Percentiles rank a stretch among this genome's conserved stretches.
These are phyloP conservation scores for Dromaius novaehollandiae DNA, from an alignment of 2,113 vertebrate genomes.

Conservation along the genomic window DNA sequence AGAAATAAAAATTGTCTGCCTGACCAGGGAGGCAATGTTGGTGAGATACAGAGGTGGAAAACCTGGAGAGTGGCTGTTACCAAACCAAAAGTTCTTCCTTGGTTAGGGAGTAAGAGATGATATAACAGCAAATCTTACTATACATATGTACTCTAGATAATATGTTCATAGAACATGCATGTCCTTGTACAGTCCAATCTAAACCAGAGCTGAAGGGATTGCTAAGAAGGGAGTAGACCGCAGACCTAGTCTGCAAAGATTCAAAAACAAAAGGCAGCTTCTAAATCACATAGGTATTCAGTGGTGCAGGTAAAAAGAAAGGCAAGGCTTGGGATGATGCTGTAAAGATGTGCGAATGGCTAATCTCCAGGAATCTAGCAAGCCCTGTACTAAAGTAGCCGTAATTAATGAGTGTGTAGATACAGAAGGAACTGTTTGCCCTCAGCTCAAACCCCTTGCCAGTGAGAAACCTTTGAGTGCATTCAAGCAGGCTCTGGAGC, in stretches of 20 bases:
- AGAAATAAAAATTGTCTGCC: neutral
- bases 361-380: neutral
- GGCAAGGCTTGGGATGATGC: neutral
- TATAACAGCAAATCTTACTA: neutral
- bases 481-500: accelerated
- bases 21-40: neutral
- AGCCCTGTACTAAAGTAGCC: neutral
- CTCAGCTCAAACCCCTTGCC: neutral
- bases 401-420: neutral
- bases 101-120: neutral
- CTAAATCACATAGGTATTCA: neutral
- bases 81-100: neutral
- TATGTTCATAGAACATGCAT: neutral
- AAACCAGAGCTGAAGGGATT: neutral
- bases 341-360: neutral
- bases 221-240: neutral
- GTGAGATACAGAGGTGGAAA: neutral
- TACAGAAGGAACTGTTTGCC: neutral
- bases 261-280: neutral
- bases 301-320: neutral
- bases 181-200: neutral
- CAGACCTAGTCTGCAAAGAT: neutral
- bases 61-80: neutral
- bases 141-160: neutral
- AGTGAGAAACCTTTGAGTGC: accelerated